phyloP scores from a whole-genome alignment of 2,797 vertebrate species.

The Aythya fuligula region DNA sequence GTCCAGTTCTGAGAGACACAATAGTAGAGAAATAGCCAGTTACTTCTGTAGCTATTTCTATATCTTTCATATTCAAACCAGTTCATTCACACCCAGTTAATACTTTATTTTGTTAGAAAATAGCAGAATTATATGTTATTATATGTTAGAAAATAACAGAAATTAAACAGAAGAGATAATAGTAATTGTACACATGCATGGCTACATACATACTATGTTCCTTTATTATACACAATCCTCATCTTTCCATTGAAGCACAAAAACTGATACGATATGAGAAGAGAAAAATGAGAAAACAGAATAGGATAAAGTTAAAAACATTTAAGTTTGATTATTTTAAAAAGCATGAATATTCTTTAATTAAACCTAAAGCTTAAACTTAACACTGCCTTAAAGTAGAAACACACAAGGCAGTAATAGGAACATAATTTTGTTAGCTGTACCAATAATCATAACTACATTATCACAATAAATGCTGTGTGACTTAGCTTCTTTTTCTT shows the following conservation, averaged over 20 bases:
- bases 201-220: background rate
- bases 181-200: background rate
- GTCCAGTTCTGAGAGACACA: background rate
- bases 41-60: background rate
- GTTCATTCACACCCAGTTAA: background rate
- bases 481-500: background rate
- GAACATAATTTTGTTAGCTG: background rate
- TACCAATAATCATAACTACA: background rate
- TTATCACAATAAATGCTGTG: background rate
- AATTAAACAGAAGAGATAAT: background rate
- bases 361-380: background rate
- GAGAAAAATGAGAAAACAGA: background rate
- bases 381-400: background rate
- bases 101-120: background rate
- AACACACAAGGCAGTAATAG: background rate
- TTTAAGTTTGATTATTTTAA: background rate
- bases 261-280: background rate
- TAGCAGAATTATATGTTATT: too few relatives aligned
- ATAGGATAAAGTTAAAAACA: background rate
- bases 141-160: too few relatives aligned
- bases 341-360: background rate
- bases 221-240: background rate
- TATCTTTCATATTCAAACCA: background rate
- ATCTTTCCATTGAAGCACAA: background rate
- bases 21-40: background rate